A percentile compares a stretch with the other conserved stretches of the same genome.
phyloP scores from a whole-genome alignment of 2,113 vertebrate genomes.

The Hassar affinis region DNA sequence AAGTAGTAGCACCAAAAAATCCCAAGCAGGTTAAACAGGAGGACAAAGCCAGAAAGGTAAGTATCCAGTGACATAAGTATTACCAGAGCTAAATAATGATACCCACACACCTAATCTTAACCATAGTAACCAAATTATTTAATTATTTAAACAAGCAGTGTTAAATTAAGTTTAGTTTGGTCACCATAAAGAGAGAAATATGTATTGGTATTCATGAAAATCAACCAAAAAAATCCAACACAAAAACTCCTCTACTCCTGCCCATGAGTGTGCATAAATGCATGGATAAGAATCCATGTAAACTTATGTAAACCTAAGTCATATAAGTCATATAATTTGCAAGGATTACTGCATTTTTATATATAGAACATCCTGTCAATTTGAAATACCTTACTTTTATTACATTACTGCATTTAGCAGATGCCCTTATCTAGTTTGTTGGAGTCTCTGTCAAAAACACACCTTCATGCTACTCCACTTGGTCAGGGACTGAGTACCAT shows the following conservation, averaged over 20 bases:
- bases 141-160: no score
- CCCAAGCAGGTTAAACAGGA: constrained; percentile 62
- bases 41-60: constrained; percentile 62
- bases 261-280: background rate
- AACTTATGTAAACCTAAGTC: background rate
- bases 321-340: background rate
- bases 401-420: background rate
- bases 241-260: background rate
- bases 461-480: background rate
- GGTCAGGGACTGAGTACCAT: background rate
- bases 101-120: background rate
- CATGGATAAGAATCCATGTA: background rate
- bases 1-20: constrained; percentile 50
- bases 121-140: background rate
- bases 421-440: background rate
- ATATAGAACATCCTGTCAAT: background rate
- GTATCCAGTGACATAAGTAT: background rate
- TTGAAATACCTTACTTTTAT: background rate
- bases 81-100: background rate
- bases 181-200: background rate
- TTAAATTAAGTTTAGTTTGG: no score
- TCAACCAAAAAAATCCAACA: background rate
- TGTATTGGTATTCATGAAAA: background rate
- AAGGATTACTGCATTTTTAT: background rate
- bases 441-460: background rate